These are phyloP conservation scores for Turdus rufiventris DNA, from an alignment of 2,113 vertebrate genomes.

Conservation along the genomic window DNA sequence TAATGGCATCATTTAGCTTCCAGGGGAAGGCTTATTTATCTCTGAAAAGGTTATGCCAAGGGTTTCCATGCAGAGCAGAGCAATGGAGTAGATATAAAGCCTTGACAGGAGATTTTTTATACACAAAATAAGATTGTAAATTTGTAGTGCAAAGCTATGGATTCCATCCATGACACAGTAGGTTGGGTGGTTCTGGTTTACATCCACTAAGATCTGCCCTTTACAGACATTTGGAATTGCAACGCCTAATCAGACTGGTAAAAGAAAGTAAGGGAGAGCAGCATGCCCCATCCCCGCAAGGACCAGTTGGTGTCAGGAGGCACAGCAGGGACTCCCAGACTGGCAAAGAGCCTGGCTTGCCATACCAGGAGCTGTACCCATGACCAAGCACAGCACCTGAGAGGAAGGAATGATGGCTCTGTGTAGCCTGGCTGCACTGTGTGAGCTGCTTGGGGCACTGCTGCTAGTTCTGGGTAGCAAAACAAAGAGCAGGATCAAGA, in stretches of 20 bases:
- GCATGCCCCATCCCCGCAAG: not conserved
- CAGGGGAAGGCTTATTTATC: slow-evolving; percentile 41
- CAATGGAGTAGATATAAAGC: not conserved
- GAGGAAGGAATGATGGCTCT: not conserved
- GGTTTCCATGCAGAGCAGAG: slow-evolving; percentile 2
- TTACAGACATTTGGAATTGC: not conserved
- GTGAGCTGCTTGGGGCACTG: not conserved
- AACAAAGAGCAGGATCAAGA: not conserved
- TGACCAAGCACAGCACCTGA: accelerated
- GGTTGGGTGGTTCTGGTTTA: not conserved
- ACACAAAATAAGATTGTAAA: not conserved
- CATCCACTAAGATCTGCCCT: not conserved
- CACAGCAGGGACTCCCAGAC: accelerated
- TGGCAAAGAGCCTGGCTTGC: not conserved
- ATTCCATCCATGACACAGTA: not conserved
- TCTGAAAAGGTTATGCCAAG: slow-evolving; percentile 6
- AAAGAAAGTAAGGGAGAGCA: not conserved
- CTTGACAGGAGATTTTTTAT: not conserved
- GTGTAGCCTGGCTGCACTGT: not conserved
- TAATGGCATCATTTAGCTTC: slow-evolving; percentile 12
- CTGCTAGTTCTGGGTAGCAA: not conserved
- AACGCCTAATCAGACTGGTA: not conserved
- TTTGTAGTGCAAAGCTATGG: not conserved
- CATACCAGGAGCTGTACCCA: not conserved
- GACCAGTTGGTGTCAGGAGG: accelerated